Evolutionary conservation across 2,888 invertebrate genomes (phyloP).

Genomic region (Eupeodes luniger): DNA sequence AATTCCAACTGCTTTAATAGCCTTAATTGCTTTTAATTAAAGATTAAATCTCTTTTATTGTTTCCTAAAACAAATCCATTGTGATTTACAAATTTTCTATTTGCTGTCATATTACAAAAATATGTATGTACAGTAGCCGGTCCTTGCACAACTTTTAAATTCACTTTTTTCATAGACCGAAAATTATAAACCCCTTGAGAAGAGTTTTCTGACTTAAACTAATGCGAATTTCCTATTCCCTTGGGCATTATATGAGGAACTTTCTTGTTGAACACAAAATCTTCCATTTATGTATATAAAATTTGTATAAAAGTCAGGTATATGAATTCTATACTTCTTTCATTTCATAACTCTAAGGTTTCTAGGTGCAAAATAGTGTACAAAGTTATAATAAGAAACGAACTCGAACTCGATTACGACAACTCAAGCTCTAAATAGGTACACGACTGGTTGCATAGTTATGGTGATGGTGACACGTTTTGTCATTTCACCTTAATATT

Average conservation of each 20-base stretch:
- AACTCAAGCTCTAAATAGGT: background rate
- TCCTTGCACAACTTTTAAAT: background rate
- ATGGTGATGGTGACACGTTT: slow-evolving; percentile 15
- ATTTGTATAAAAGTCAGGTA: slow-evolving; percentile 2
- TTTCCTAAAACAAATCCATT: too few species aligned
- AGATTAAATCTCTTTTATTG: too few species aligned
- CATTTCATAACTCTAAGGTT: slow-evolving; percentile 1
- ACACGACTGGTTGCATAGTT: slow-evolving; percentile 17
- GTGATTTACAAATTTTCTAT: too few species aligned
- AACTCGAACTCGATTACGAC: slow-evolving; percentile 33
- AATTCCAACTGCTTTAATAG: too few species aligned
- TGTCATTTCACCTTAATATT: slow-evolving; percentile 47
- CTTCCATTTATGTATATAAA: slow-evolving; percentile 11
- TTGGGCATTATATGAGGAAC: slow-evolving; percentile 1
- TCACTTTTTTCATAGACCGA: background rate
- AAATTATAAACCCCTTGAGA: background rate
- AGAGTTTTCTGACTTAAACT: slow-evolving; percentile 25
- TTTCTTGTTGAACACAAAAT: slow-evolving; percentile 21
- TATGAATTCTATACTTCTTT: slow-evolving; percentile 29
- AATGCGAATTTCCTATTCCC: background rate
- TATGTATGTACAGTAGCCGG: too few species aligned
- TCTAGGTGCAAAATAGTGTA: background rate
- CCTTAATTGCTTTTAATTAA: too few species aligned
- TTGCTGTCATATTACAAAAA: background rate
- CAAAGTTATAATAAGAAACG: background rate